Evolutionary conservation across 2,113 vertebrate species (phyloP).

Genomic region (Archocentrus centrarchus): DNA sequence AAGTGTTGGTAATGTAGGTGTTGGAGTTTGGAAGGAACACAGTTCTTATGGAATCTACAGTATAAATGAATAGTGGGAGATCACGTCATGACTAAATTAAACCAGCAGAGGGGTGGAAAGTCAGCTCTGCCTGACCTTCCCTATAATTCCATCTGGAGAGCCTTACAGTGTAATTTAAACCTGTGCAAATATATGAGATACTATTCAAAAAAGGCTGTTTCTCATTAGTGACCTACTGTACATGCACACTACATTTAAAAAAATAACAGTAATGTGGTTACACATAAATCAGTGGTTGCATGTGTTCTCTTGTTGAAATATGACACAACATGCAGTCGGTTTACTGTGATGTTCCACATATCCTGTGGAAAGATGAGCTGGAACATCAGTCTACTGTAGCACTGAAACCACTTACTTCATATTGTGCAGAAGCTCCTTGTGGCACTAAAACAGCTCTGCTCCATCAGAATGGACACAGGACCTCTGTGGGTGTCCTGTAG

Average conservation of each 20-base stretch:
- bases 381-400: background rate
- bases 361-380: background rate
- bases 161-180: conserved; percentile 39
- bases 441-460: background rate
- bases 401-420: too few relatives aligned
- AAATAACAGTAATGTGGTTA: background rate
- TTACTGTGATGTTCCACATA: background rate
- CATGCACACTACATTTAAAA: conserved; percentile 2
- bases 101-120: conserved; percentile 34
- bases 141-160: conserved; percentile 17
- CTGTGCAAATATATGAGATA: background rate
- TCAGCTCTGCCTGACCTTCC: conserved; percentile 21
- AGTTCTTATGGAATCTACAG: conserved; percentile 56
- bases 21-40: too few relatives aligned
- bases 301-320: background rate
- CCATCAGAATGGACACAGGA: background rate
- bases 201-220: background rate
- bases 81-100: conserved; percentile 38
- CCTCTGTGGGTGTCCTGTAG: background rate
- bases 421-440: too few relatives aligned
- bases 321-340: background rate
- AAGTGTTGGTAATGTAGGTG: too few relatives aligned
- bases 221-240: conserved; percentile 13
- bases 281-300: background rate
- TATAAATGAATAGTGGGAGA: conserved; percentile 30